A percentile compares a stretch with the other conserved stretches of the same genome.
Conservation (phyloP, 2,888 invertebrate species). For the Netelia inedita region DNA sequence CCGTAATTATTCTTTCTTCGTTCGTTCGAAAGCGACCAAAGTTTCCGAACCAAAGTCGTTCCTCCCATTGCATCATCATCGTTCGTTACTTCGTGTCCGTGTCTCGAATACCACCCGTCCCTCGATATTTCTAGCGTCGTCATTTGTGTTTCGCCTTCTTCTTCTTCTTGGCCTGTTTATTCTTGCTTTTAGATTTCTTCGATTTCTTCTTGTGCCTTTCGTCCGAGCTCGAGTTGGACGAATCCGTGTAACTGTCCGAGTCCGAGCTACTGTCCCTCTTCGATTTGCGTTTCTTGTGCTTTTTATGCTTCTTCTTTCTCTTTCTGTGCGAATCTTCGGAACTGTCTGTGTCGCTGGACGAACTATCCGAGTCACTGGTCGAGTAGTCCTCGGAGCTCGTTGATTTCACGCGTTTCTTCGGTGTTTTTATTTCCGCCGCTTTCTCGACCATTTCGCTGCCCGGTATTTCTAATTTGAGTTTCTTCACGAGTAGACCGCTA, state of each 20-base stretch:
- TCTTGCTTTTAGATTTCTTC: slow-evolving; percentile 90
- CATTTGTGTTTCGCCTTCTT: slow-evolving; percentile 89
- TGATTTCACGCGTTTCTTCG: slow-evolving; percentile 83
- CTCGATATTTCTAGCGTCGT: slow-evolving; percentile 74
- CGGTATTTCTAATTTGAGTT: slow-evolving; percentile 76
- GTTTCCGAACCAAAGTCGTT: neutral
- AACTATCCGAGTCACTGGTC: slow-evolving; percentile 85
- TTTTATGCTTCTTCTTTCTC: slow-evolving; percentile 88
- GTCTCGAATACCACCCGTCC: neutral
- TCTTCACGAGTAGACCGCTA: slow-evolving; percentile 79
- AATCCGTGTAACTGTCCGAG: slow-evolving; percentile 89
- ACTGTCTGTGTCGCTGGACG: slow-evolving; percentile 85
- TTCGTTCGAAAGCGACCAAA: neutral
- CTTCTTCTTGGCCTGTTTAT: slow-evolving; percentile 90
- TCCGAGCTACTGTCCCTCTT: slow-evolving; percentile 88
- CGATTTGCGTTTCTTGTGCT: slow-evolving; percentile 86
- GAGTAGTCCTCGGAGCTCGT: slow-evolving; percentile 86
- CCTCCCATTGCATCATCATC: neutral
- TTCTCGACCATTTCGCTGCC: slow-evolving; percentile 81
- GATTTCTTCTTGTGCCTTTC: slow-evolving; percentile 88
- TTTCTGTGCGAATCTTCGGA: slow-evolving; percentile 86
- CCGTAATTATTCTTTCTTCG: neutral
- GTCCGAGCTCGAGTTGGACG: slow-evolving; percentile 88
- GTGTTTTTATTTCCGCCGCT: slow-evolving; percentile 78
- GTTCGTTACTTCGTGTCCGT: neutral